Evolutionary conservation across 2,888 invertebrate species (phyloP), one percentile per base, ranked within the genome.

Genomic region (Drosophila dives): DNA sequence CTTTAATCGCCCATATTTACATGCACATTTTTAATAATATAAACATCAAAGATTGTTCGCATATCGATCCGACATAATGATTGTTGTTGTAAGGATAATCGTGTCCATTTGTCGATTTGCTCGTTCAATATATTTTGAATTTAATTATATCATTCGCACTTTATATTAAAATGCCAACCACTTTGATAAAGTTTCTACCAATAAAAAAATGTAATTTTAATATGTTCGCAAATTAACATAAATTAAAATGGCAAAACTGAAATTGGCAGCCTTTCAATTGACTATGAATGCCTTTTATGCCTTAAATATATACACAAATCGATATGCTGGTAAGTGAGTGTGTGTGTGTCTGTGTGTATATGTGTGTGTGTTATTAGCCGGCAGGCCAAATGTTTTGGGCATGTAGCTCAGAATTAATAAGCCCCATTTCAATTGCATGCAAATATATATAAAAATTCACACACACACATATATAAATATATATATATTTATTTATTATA

Each of bases 201-300:
- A 33, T 23, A 38, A 59, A 49, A 69, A 71, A 68, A 38, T 6
- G n/a, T 71, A 64, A 87, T 81, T 84, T 84, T 74, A 68, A 77
- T 75, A 85, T 77, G 77, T 86, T 81, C 81, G 80, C 72, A 88
- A 88, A 89, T 85, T 87, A 75, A 85, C 85, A 89, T 85, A 89
- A 85, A 85, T 89, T 81, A 86, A 86, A 64, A 79, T 23, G 72
- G 67, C 70, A 76, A 63, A 76, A 83, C 86, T 89, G 58, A 83
- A 86, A 89, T 86, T 79, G 79, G 62, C 71, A 60, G 67, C 81
- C 66, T 70, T 72, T 73, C 89, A 79, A 89, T 86, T 85, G 89
- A 89, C 75, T 84, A 75, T 86, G 89, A 85, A 86, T 87, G 89
- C 77, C 67, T 60, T 69, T 67, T 68, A 70, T 49, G 75, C 62